These are phyloP conservation scores for Aphidius ervi DNA, from an alignment of 1,140 invertebrate species.

Conservation along the genomic window DNA sequence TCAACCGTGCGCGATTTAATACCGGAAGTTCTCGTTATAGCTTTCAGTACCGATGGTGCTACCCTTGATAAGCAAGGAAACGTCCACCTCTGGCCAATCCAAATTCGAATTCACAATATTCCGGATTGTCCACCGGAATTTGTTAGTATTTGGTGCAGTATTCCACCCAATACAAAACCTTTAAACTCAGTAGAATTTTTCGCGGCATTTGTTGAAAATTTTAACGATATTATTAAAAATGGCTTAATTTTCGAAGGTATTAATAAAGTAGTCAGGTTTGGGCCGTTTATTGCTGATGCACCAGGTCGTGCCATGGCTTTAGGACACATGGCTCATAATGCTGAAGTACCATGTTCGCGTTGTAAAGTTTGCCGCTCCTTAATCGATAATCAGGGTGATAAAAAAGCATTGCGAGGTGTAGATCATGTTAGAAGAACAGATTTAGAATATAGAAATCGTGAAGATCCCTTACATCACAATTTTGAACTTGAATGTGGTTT, in stretches of 20 bases:
- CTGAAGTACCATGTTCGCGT: slow-evolving; percentile 23
- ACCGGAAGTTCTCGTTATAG: slow-evolving; percentile 9
- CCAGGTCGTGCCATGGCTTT: slow-evolving; percentile 20
- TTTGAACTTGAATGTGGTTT: too few species aligned
- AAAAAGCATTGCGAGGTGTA: slow-evolving; percentile 6
- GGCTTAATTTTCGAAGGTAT: slow-evolving; percentile 3
- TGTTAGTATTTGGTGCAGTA: slow-evolving; percentile 18
- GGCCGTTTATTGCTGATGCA: slow-evolving; percentile 23
- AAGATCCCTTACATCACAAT: slow-evolving; percentile 24
- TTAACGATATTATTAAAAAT: neutral
- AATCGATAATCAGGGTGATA: neutral
- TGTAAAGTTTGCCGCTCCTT: slow-evolving; percentile 21
- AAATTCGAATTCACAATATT: slow-evolving; percentile 17
- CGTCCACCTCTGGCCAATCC: slow-evolving; percentile 9
- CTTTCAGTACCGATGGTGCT: slow-evolving; percentile 22
- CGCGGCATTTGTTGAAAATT: slow-evolving; percentile 15
- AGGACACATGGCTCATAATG: slow-evolving; percentile 20
- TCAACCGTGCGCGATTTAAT: neutral
- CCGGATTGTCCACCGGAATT: slow-evolving; percentile 4
- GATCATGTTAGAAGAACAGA: slow-evolving; percentile 12
- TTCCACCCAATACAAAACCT: slow-evolving; percentile 7
- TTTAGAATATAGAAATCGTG: slow-evolving; percentile 20
- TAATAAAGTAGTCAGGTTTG: neutral
- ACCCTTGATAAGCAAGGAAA: slow-evolving; percentile 11
- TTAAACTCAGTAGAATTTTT: slow-evolving; percentile 14